Evolutionary conservation across 2,113 vertebrate species (phyloP).

Genomic region (Pelusios castaneus): DNA sequence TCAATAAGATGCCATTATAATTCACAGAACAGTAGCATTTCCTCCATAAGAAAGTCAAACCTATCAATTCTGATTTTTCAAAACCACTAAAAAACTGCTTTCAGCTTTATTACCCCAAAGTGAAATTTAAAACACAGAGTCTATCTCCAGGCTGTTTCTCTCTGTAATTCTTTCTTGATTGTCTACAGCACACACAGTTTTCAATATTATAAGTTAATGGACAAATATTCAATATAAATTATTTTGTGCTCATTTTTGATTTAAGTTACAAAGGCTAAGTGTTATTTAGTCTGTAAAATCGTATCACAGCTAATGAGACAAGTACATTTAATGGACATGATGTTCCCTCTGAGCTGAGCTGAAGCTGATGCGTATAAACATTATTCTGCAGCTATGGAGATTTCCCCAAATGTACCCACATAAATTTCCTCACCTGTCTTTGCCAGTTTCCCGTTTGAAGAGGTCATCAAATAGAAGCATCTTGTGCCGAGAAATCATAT

Average conservation of each 20-base stretch:
- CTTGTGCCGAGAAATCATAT: constrained; percentile 96
- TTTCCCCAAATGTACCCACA: not conserved
- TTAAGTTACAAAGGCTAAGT: constrained; percentile 17
- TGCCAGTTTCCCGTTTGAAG: constrained; percentile 96
- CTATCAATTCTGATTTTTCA: constrained; percentile 61
- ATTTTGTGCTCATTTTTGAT: constrained; percentile 9
- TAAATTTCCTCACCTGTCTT: constrained; percentile 87
- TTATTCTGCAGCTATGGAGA: not conserved
- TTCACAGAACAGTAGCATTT: constrained; percentile 58
- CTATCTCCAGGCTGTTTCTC: not conserved
- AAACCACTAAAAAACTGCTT: constrained; percentile 45
- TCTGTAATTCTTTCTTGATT: not conserved
- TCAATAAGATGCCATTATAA: constrained; percentile 65
- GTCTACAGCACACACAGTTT: not conserved
- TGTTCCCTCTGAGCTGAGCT: not conserved
- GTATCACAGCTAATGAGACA: not conserved
- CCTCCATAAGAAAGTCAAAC: constrained; percentile 49
- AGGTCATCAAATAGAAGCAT: constrained; percentile 98
- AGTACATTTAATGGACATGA: constrained; percentile 19
- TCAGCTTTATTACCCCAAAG: constrained; percentile 40
- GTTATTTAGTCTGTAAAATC: constrained; percentile 21
- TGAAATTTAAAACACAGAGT: constrained; percentile 51
- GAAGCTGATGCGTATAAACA: constrained; percentile 1
- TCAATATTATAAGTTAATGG: constrained; percentile 5
- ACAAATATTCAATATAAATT: constrained; percentile 2